A percentile compares a stretch with the other conserved stretches of the same genome.
These are phyloP conservation scores for Tetramorium bicarinatum DNA, from an alignment of 2,888 invertebrate species.

Conservation along the genomic window DNA sequence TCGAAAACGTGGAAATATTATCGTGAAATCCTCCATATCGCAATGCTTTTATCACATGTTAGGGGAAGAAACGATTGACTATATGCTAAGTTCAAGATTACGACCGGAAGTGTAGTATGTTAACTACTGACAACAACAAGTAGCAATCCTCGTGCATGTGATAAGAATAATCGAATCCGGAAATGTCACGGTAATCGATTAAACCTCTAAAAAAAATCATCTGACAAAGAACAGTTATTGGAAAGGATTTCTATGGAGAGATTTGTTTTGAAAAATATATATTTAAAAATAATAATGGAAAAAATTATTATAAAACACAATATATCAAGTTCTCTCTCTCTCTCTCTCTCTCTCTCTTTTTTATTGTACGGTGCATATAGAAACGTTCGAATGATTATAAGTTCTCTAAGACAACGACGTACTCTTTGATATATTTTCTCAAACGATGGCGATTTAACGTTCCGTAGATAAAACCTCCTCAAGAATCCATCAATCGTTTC, in stretches of 20 bases:
- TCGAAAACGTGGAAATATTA: constrained; percentile 16
- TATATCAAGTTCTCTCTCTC: not conserved
- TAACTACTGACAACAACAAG: constrained; percentile 22
- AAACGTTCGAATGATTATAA: not conserved
- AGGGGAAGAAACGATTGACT: constrained; percentile 20
- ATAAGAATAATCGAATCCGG: constrained; percentile 34
- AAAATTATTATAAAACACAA: not conserved
- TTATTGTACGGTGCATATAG: not conserved
- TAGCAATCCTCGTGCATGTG: not conserved
- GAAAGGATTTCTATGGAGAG: not conserved
- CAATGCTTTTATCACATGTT: constrained; percentile 15
- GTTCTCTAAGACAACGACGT: not conserved
- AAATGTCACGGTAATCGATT: not conserved
- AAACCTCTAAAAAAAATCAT: not conserved
- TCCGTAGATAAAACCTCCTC: not conserved
- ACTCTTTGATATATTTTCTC: not conserved
- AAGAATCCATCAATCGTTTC: constrained; percentile 41
- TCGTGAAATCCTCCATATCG: not conserved
- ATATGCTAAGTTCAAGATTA: constrained; percentile 36
- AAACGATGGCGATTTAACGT: constrained; percentile 13
- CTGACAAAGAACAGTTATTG: not conserved
- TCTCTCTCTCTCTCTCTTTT: too few relatives aligned
- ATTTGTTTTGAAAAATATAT: not conserved
- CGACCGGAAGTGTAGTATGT: constrained; percentile 16
- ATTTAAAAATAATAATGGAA: constrained; percentile 2